Conservation (phyloP, 2,113 vertebrate species). For the Phycodurus eques region DNA sequence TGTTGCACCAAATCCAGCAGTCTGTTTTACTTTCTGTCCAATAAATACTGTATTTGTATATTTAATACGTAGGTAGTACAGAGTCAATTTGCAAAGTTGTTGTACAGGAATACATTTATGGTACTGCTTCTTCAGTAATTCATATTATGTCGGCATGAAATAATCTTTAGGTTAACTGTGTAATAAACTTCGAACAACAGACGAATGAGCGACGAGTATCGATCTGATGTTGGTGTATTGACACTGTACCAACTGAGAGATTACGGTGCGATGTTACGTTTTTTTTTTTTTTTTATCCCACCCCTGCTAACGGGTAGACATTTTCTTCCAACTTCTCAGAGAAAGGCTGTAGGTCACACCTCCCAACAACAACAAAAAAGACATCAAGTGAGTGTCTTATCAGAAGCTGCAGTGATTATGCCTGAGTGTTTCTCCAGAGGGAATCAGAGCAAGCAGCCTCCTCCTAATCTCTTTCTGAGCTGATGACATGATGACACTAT, state of each 20-base stretch:
- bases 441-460: slow-evolving; percentile 25
- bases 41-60: no score
- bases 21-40: no score
- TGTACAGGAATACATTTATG: no score
- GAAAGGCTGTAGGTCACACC: slow-evolving; percentile 22
- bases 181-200: no score
- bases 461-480: slow-evolving; percentile 27
- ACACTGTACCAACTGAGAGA: background rate
- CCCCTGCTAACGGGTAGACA: background rate
- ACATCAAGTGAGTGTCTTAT: slow-evolving; percentile 36
- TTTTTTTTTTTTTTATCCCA: background rate
- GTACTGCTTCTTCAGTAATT: no score
- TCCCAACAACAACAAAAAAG: slow-evolving; percentile 3
- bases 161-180: no score
- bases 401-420: slow-evolving; percentile 48
- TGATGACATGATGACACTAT: slow-evolving; percentile 31
- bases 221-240: background rate
- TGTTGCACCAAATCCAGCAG: no score
- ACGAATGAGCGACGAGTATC: no score
- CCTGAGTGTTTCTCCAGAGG: slow-evolving; percentile 31
- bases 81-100: no score
- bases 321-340: background rate
- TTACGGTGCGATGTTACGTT: background rate
- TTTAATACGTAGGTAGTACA: no score
- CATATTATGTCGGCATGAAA: no score